Conservation (phyloP, 2,113 vertebrate genomes). For the Oncorhynchus clarkii region DNA sequence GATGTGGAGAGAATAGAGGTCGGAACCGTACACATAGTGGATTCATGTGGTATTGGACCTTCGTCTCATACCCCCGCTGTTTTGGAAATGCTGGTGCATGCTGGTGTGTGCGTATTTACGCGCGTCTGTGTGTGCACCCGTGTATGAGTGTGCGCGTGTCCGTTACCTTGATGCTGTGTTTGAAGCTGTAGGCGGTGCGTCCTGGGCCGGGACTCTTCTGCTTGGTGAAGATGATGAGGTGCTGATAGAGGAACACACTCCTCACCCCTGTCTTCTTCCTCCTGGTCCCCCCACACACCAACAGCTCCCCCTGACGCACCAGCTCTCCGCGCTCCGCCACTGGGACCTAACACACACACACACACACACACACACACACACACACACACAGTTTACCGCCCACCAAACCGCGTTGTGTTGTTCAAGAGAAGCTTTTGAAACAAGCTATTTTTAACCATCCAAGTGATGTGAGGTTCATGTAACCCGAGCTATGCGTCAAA, state of each 20-base stretch:
- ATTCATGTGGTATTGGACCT: background rate
- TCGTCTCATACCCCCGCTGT: background rate
- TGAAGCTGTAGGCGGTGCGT: slow-evolving; percentile 75
- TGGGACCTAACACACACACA: slow-evolving; percentile 51
- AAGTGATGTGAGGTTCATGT: no score
- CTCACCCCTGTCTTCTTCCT: slow-evolving; percentile 78
- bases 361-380: slow-evolving; percentile 8
- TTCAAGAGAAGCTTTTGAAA: no score
- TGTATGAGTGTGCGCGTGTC: slow-evolving; percentile 15
- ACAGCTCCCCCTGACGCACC: slow-evolving; percentile 83
- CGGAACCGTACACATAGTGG: background rate
- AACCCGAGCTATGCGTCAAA: no score
- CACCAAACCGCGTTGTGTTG: no score
- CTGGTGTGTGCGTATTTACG: background rate
- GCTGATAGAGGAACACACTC: slow-evolving; percentile 86
- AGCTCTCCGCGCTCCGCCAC: slow-evolving; percentile 81
- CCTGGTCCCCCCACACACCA: slow-evolving; percentile 75
- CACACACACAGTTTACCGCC: slow-evolving; percentile 1
- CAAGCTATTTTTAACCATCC: no score
- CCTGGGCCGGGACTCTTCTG: slow-evolving; percentile 76
- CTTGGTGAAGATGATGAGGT: slow-evolving; percentile 85
- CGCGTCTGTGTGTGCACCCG: background rate
- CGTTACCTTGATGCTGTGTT: slow-evolving; percentile 79
- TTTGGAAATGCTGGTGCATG: background rate
- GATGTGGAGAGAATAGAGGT: background rate